Evolutionary conservation across 2,113 vertebrate genomes (phyloP), one percentile per base, ranked within the genome.

Genomic region (Onychorhynchus coronatus): DNA sequence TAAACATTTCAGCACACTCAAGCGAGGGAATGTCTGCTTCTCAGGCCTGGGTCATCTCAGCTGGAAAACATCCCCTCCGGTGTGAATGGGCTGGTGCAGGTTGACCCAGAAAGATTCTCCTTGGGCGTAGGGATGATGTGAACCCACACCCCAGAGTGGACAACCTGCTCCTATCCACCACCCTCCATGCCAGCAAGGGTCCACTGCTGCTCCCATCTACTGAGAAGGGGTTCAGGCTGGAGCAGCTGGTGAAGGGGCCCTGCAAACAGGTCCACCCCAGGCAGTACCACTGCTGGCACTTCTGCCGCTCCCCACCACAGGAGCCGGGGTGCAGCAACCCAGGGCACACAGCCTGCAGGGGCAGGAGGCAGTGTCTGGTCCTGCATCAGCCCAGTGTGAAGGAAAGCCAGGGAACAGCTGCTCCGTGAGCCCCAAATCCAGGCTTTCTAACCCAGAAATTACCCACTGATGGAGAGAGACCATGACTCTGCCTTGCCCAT

Each of bases 1-100:
- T 91, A 85, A 96, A 94, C 92, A 92, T 87, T 95, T 79, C 89
- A 63, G 93, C 94, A 88, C 91, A 78, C 81, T 82, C 1, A 1
- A 85, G 77, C 3, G 1, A 73, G 85, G 91, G 15, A 66, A 82
- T 58, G 89, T 75, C 92, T 92, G 91, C 67, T 87, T 68, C 94
- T 91, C 92, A 55, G 62, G 58, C 74, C 74, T 1, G 3, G 74
- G 41, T 73, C 23, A 59, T 18, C 76, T 71, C 91, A 72, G 88
- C 80, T 79, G 88, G 83, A 79, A 88, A 85, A 65, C 90, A n/a
- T 63, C 92, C 63, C 82, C 71, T 49, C 47, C 0, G 0, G 52
- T 47, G 67, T 7, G 24, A 85, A 42, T 5, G 35, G 31, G n/a
- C 72, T 74, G 1, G 3, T 0, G 0, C 72, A 77, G 65, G 70